Percentiles rank a stretch among this genome's conserved stretches.
Conservation (phyloP, 1,140 invertebrate genomes). For the Eumaeus atala region DNA sequence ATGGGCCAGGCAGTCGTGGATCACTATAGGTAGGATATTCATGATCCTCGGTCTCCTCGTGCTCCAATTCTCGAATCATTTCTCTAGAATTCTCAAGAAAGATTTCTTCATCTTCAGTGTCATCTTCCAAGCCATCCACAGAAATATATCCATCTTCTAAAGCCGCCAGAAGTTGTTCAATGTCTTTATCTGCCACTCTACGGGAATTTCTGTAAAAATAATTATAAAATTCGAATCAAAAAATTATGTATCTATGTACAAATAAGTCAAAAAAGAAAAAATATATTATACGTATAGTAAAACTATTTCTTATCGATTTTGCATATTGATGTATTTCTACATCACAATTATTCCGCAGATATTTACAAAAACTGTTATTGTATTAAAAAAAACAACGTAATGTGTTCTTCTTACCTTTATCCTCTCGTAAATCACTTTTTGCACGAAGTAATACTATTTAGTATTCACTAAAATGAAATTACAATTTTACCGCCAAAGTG, state of each 20-base stretch:
- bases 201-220: constrained; percentile 32
- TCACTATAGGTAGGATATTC: constrained; percentile 34
- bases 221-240: constrained; percentile 35
- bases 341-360: constrained; percentile 32
- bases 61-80: constrained; percentile 31
- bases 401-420: constrained; percentile 32
- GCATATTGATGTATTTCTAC: constrained; percentile 40
- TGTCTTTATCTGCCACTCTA: constrained; percentile 33
- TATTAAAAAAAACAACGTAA: constrained; percentile 33
- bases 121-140: constrained; percentile 37
- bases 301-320: constrained; percentile 36
- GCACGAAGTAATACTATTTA: constrained; percentile 32
- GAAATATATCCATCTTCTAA: constrained; percentile 38
- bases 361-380: constrained; percentile 37
- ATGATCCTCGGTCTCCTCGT: constrained; percentile 33
- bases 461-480: constrained; percentile 35
- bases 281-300: constrained; percentile 28
- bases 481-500: constrained; percentile 31
- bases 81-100: constrained; percentile 30
- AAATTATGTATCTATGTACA: constrained; percentile 36
- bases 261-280: constrained; percentile 33
- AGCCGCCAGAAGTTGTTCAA: constrained; percentile 30
- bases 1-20: constrained; percentile 33
- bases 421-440: constrained; percentile 33
- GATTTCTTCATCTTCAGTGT: constrained; percentile 33